A percentile compares a stretch with the other conserved stretches of the same genome.
Evolutionary conservation across 2,888 invertebrate genomes (phyloP).

Genomic region (Eupithecia insigniata): DNA sequence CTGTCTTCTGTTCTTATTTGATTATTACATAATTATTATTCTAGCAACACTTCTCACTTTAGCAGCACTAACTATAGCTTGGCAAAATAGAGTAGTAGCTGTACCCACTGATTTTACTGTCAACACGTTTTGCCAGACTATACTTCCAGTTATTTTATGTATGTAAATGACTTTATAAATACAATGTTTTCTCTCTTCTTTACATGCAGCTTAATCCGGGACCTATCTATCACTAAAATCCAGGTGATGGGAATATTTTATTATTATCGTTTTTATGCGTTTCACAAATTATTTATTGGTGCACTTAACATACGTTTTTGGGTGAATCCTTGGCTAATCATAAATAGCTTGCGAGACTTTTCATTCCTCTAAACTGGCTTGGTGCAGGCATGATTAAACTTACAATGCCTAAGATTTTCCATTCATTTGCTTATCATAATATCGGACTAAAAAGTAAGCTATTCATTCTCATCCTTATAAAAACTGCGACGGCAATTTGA

Average conservation of each 20-base stretch:
- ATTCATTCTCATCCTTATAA: neutral
- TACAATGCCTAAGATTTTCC: constrained; percentile 8
- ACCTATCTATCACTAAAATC: constrained; percentile 83
- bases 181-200: constrained; percentile 79
- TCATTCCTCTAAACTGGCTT: neutral
- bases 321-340: constrained; percentile 24
- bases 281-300: constrained; percentile 38
- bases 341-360: neutral
- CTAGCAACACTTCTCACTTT: constrained; percentile 43
- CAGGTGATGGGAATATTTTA: constrained; percentile 82
- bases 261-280: constrained; percentile 58
- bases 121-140: constrained; percentile 5
- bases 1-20: neutral
- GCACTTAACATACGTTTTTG: constrained; percentile 41
- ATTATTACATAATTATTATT: neutral
- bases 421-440: constrained; percentile 19
- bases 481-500: neutral
- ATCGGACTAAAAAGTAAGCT: constrained; percentile 22
- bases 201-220: constrained; percentile 85
- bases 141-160: constrained; percentile 39
- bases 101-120: neutral
- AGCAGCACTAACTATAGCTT: neutral
- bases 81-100: constrained; percentile 4
- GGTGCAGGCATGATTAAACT: neutral
- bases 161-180: constrained; percentile 68